phyloP scores from a whole-genome alignment of 2,797 vertebrate species.

The Crocodylus rhombifer region DNA sequence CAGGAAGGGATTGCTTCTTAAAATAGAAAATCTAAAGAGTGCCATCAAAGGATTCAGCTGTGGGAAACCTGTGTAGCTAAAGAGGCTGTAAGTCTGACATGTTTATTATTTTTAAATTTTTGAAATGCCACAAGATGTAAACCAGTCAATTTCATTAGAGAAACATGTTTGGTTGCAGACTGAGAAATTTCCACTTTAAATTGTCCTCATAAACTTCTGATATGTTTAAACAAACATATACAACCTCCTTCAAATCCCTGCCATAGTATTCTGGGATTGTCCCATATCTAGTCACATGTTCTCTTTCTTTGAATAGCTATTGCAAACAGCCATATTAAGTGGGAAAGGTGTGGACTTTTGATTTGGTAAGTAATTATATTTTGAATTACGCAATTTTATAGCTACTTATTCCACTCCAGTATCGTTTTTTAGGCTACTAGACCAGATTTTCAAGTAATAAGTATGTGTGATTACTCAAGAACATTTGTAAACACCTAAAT shows the following conservation, averaged over 20 bases:
- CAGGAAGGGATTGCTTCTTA: conserved; percentile 65
- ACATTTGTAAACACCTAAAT: background rate
- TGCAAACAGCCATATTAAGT: conserved; percentile 13
- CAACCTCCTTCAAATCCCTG: background rate
- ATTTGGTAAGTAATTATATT: background rate
- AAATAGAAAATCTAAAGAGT: conserved; percentile 73
- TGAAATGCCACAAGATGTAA: conserved; percentile 56
- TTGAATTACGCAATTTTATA: background rate
- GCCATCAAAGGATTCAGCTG: conserved; percentile 77
- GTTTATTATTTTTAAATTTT: conserved; percentile 74
- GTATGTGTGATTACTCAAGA: background rate
- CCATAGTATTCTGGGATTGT: background rate
- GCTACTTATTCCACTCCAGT: background rate
- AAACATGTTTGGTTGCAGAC: conserved; percentile 25
- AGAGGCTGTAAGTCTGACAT: conserved; percentile 60
- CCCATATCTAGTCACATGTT: background rate
- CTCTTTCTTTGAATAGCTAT: background rate
- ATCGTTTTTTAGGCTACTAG: background rate
- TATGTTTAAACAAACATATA: background rate
- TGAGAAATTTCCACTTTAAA: conserved; percentile 31
- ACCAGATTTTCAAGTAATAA: background rate
- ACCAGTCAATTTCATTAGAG: conserved; percentile 49
- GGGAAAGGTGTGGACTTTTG: background rate
- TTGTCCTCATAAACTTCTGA: conserved; percentile 12
- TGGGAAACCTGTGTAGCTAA: conserved; percentile 78